These are phyloP conservation scores for Galago senegalensis DNA, from an alignment of 2,797 vertebrate genomes.

Conservation along the genomic window DNA sequence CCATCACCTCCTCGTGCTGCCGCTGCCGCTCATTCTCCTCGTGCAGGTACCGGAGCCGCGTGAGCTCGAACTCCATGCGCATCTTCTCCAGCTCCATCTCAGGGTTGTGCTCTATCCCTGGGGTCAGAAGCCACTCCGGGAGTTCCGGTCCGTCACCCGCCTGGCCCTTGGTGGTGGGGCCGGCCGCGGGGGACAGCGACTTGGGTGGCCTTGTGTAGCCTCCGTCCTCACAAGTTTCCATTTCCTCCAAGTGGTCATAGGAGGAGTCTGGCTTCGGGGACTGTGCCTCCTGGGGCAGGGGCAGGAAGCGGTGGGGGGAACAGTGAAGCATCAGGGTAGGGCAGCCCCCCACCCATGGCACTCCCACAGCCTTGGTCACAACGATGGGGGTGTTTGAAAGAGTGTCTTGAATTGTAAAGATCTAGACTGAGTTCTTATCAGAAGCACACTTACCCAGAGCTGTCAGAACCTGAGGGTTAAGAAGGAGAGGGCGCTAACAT, in stretches of 20 bases:
- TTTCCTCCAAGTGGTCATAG: slow-evolving; percentile 71
- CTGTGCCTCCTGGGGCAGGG: slow-evolving; percentile 59
- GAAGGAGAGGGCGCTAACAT: background rate
- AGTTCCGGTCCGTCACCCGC: slow-evolving; percentile 58
- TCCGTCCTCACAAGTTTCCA: slow-evolving; percentile 52
- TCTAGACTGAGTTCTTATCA: background rate
- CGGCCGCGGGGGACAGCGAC: background rate
- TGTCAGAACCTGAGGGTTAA: background rate
- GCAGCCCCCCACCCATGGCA: fast-evolving
- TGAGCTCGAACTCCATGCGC: slow-evolving; percentile 85
- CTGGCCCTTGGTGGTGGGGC: slow-evolving; percentile 74
- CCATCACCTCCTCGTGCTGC: slow-evolving; percentile 84
- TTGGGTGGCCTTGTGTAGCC: slow-evolving; percentile 16
- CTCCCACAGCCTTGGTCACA: background rate
- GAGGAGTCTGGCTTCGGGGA: slow-evolving; percentile 68
- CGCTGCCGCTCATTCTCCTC: slow-evolving; percentile 85
- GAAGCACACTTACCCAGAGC: background rate
- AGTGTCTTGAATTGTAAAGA: background rate
- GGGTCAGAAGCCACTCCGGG: background rate
- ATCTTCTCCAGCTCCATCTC: slow-evolving; percentile 83
- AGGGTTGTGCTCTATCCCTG: fast-evolving
- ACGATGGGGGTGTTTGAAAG: background rate
- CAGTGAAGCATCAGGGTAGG: background rate
- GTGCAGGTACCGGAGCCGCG: slow-evolving; percentile 77
- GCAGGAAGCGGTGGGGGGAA: background rate